phyloP scores from a whole-genome alignment of 2,113 vertebrate species.

The Tachycineta bicolor region DNA sequence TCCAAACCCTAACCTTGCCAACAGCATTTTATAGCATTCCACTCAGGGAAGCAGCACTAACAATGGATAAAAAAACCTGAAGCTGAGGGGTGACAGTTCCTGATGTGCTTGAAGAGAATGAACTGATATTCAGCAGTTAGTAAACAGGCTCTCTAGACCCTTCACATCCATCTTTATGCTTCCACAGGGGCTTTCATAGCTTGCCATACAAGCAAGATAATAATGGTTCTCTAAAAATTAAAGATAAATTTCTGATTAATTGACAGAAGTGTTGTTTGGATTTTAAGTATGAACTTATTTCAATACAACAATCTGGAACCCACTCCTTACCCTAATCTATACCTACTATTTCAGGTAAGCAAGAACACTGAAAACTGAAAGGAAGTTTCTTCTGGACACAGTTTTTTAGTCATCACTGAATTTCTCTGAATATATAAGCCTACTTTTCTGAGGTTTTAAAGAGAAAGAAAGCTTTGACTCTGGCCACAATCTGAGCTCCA shows the following conservation, averaged over 20 bases:
- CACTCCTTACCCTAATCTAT: not conserved
- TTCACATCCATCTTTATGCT: not conserved
- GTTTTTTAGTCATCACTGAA: not conserved
- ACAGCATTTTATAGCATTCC: not conserved
- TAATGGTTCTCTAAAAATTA: not conserved
- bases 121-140: not conserved
- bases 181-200: not conserved
- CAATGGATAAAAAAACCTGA: not conserved
- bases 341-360: not conserved
- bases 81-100: not conserved
- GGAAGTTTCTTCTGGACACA: not conserved
- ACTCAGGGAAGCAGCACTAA: not conserved
- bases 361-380: not conserved
- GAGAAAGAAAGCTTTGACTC: not conserved
- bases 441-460: not conserved
- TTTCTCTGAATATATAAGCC: not conserved
- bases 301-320: not conserved
- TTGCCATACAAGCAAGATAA: not conserved
- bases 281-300: not conserved
- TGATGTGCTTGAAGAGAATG: not conserved
- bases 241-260: not conserved
- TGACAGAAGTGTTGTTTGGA: not conserved
- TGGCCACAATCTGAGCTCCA: not conserved
- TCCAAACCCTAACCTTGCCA: not conserved
- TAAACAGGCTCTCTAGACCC: not conserved